Evolutionary conservation across 2,888 invertebrate species (phyloP), one percentile per base, ranked within the genome.

Genomic region (Sialis lutaria): DNA sequence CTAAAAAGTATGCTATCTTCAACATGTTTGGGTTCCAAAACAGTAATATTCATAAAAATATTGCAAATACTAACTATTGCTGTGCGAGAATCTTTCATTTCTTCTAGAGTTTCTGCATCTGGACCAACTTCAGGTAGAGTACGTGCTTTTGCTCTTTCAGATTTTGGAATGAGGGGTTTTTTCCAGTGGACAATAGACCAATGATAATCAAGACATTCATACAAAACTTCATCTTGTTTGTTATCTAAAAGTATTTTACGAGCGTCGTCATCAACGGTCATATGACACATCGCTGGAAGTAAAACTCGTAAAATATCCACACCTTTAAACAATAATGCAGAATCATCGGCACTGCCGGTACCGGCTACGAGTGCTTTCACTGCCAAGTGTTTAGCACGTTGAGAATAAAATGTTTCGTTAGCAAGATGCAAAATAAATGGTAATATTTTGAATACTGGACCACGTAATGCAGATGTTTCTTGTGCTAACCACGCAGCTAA

Each of bases 51-150:
- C 85, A 93, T 89, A 53, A 93, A 79, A 49, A 91, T 82, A 59
- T 91, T 91, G 64, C 91, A 92, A 33, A 88, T 75, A 54, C 90
- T 87, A 51, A 87, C 81, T 73, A 93, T 82, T 0, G 90, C 88
- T 4, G 79, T 72, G 50, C 88, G 75, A 0, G 89, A 85, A 61
- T 87, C 85, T 57, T 82, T 81, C 81, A 88, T 87, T 54, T 85
- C 82, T 57, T 84, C 85, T 49, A 84, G 61, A 52, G 84, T 69
- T 58, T 80, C 75, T 1, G 81, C 76, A 44, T 83, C 81, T 44
- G 85, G 64, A 57, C 84, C 80, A 44, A 82, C 81, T 58, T 80
- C 82, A 10, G 85, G 85, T 58, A 82, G 79, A 52, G 77, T 81
- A 61, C 77, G 74, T 1, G 74, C 78, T 64, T 85, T 84, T 42